Evolutionary conservation across 1,140 invertebrate species (phyloP).

Genomic region (Drosophila sturtevanti): DNA sequence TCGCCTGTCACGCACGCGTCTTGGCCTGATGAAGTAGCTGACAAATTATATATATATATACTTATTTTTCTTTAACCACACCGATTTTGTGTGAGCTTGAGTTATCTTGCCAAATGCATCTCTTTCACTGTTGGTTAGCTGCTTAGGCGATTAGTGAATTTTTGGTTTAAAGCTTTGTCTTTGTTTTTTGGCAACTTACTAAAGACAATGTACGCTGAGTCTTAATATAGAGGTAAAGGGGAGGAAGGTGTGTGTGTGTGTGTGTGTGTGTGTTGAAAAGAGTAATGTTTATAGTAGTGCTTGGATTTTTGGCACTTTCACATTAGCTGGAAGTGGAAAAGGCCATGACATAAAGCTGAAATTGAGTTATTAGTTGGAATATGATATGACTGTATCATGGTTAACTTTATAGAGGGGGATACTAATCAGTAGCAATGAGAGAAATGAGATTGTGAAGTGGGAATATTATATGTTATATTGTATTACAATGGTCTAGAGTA

Average conservation of each 20-base stretch:
- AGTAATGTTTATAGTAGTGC: neutral
- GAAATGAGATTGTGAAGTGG: no score
- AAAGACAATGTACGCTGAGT: slow-evolving; percentile 10
- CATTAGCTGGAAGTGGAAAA: slow-evolving; percentile 32
- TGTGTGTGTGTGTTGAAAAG: neutral
- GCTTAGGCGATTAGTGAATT: slow-evolving; percentile 48
- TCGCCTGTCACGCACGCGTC: slow-evolving; percentile 62
- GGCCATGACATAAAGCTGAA: slow-evolving; percentile 38
- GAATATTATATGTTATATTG: no score
- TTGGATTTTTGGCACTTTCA: slow-evolving; percentile 47
- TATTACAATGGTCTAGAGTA: no score
- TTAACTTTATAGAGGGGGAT: neutral
- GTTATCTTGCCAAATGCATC: slow-evolving; percentile 52
- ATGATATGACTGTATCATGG: slow-evolving; percentile 13
- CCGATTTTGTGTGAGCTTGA: slow-evolving; percentile 33
- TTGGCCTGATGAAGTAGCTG: slow-evolving; percentile 65
- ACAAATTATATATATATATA: slow-evolving; percentile 46
- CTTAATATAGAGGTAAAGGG: neutral
- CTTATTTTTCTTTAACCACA: slow-evolving; percentile 37
- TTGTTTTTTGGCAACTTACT: slow-evolving; percentile 23
- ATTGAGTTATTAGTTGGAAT: slow-evolving; percentile 61
- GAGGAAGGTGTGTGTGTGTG: neutral
- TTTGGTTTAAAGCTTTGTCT: slow-evolving; percentile 25
- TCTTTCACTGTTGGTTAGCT: slow-evolving; percentile 28
- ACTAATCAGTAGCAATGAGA: no score